A percentile compares a stretch with the other conserved stretches of the same genome.
Evolutionary conservation across 2,797 vertebrate species (phyloP).

Genomic region (Manis javanica): DNA sequence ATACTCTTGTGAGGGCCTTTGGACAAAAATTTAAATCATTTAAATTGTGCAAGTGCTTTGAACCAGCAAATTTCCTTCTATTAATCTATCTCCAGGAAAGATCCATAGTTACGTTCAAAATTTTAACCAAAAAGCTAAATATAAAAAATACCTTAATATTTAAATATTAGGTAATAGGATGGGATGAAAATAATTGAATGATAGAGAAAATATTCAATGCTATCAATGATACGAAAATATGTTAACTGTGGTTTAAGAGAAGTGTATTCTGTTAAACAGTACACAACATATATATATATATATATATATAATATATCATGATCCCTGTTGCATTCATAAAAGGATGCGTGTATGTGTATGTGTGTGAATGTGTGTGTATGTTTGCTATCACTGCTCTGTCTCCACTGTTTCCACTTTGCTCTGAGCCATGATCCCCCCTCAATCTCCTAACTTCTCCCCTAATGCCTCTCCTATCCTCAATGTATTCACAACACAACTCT

Average conservation of each 20-base stretch:
- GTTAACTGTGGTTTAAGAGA: not conserved
- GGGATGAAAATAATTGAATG: not conserved
- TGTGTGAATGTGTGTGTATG: not conserved
- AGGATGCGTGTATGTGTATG: not conserved
- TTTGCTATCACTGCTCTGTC: not conserved
- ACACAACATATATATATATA: too few species aligned
- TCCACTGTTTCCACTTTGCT: not conserved
- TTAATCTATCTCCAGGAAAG: not conserved
- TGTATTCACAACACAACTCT: not conserved
- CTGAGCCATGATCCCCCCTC: not conserved
- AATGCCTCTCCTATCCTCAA: too few species aligned
- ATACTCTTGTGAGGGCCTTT: not conserved
- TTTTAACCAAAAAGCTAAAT: not conserved
- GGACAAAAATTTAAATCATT: not conserved
- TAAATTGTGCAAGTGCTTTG: not conserved
- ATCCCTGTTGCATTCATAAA: not conserved
- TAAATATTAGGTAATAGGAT: not conserved
- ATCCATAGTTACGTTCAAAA: not conserved
- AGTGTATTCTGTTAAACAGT: not conserved
- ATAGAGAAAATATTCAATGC: not conserved
- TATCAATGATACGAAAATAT: not conserved
- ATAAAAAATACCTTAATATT: not conserved
- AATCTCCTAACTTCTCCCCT: not conserved
- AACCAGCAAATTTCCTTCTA: not conserved
- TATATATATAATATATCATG: too few species aligned